A percentile compares a stretch with the other conserved stretches of the same genome.
These are phyloP conservation scores for Melangyna quadrimaculata DNA, from an alignment of 2,888 invertebrate genomes.

Conservation along the genomic window DNA sequence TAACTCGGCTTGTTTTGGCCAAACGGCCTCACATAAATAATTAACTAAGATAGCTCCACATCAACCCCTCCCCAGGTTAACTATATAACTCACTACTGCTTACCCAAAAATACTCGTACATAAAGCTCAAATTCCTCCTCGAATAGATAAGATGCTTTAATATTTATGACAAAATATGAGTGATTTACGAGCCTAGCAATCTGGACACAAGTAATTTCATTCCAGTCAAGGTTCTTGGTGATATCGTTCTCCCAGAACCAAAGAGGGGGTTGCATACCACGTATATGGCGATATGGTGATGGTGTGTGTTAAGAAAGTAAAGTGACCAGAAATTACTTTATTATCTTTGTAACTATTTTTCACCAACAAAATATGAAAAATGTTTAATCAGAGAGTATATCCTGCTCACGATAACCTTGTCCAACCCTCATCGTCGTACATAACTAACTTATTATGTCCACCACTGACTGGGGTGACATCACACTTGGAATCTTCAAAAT, in stretches of 20 bases:
- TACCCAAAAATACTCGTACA: not conserved
- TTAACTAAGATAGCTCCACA: slow-evolving; percentile 77
- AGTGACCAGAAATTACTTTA: slow-evolving; percentile 72
- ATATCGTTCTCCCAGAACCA: not conserved
- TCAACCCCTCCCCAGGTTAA: slow-evolving; percentile 32
- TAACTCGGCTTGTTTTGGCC: slow-evolving; percentile 3
- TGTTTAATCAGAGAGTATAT: slow-evolving; percentile 49
- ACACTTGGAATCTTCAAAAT: slow-evolving; percentile 18
- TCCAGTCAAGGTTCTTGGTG: slow-evolving; percentile 64
- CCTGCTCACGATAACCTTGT: not conserved
- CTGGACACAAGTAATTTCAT: slow-evolving; percentile 78
- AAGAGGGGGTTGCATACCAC: not conserved
- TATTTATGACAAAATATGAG: slow-evolving; percentile 80
- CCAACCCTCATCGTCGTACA: not conserved
- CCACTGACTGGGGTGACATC: slow-evolving; percentile 31
- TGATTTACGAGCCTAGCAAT: slow-evolving; percentile 74
- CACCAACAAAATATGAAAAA: slow-evolving; percentile 57
- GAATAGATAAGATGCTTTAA: slow-evolving; percentile 81
- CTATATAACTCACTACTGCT: slow-evolving; percentile 50
- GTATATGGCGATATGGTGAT: not conserved
- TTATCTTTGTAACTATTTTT: slow-evolving; percentile 66
- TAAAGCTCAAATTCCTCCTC: slow-evolving; percentile 31
- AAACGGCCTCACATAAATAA: slow-evolving; percentile 78
- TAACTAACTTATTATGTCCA: not conserved
- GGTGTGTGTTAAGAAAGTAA: not conserved